These are phyloP conservation scores for Physella acuta DNA, from an alignment of 1,140 invertebrate species.

Conservation along the genomic window DNA sequence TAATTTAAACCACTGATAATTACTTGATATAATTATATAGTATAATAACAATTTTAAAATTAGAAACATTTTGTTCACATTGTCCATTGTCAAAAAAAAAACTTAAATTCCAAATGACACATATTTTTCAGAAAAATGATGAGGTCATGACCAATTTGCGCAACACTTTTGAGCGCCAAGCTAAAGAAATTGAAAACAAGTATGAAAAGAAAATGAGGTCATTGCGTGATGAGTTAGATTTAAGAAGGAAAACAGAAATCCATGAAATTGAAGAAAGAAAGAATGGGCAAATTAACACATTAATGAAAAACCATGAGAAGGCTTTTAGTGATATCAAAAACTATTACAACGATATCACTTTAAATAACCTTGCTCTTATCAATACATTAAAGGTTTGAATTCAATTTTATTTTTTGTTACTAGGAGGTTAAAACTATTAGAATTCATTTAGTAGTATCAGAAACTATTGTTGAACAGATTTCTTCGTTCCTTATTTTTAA, in stretches of 20 bases:
- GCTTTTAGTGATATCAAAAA: constrained; percentile 86
- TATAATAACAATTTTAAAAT: too few relatives aligned
- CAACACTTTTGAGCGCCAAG: constrained; percentile 73
- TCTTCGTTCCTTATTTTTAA: too few relatives aligned
- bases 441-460: not conserved
- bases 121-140: constrained; percentile 59
- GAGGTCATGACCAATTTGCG: constrained; percentile 71
- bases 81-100: too few relatives aligned
- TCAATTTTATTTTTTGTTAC: not conserved
- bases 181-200: constrained; percentile 77
- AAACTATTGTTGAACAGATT: not conserved
- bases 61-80: too few relatives aligned
- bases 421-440: not conserved
- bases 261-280: constrained; percentile 86
- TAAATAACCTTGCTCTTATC: constrained; percentile 85
- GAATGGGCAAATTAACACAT: constrained; percentile 78
- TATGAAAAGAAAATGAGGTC: constrained; percentile 77
- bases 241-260: constrained; percentile 71
- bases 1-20: too few relatives aligned
- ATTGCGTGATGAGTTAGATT: constrained; percentile 73
- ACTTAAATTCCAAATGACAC: too few relatives aligned
- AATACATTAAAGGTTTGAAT: constrained; percentile 71
- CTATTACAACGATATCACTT: constrained; percentile 90
- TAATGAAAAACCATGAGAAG: constrained; percentile 81
- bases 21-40: too few relatives aligned